Conservation (phyloP, 1,140 invertebrate genomes). For the Copidosoma floridanum region DNA sequence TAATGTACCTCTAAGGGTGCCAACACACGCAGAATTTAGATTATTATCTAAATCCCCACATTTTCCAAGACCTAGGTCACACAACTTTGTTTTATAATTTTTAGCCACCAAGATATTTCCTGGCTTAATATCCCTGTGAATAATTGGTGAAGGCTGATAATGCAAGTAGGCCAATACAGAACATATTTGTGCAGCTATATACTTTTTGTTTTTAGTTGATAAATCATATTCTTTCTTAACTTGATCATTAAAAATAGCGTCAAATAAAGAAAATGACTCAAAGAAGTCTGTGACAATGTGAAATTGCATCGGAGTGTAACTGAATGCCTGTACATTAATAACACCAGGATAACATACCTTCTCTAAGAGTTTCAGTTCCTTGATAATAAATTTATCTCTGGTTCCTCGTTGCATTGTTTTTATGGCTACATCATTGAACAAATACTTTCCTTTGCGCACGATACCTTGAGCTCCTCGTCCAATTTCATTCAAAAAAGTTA, state of each 20-base stretch:
- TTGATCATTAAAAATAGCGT: not conserved
- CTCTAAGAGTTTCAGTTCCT: constrained; percentile 1
- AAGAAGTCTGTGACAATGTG: constrained; percentile 13
- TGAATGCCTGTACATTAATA: constrained; percentile 1
- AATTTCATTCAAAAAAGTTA: not conserved
- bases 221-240: not conserved
- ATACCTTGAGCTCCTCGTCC: constrained; percentile 6
- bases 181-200: not conserved
- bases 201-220: not conserved
- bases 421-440: not conserved
- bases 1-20: not conserved
- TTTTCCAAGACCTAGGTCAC: constrained; percentile 10
- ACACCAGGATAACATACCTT: constrained; percentile 13
- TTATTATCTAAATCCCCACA: not conserved
- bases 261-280: not conserved
- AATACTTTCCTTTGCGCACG: constrained; percentile 1
- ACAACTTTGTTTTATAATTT: constrained; percentile 3
- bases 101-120: constrained; percentile 13
- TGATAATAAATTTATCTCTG: not conserved
- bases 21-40: not conserved
- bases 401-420: constrained; percentile 2
- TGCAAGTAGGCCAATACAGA: constrained; percentile 8
- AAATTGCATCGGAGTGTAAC: not conserved
- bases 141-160: constrained; percentile 9
- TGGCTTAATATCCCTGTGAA: constrained; percentile 20